Base-by-base conservation (phyloP, 2,888 invertebrate genomes). In the Drosophila atripex region DNA sequence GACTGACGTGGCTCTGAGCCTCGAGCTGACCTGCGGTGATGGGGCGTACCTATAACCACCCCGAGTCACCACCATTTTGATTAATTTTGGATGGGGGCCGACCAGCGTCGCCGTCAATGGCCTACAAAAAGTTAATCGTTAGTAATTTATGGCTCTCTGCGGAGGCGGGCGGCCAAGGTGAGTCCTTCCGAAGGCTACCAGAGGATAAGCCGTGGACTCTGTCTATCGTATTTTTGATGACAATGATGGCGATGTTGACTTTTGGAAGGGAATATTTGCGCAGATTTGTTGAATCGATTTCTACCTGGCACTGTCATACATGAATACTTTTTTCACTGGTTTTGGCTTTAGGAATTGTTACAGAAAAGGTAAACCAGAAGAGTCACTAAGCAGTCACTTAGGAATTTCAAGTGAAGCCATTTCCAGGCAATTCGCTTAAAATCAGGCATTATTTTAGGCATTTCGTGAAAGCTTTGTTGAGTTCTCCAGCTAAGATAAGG, bases 91-190 rank as follows among this genome's bases (percentile, higher is more conserved):
- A 43, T 30, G 63, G 64, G 65, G 65, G 46, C 25, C 21, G 39
- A 18, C 53, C 75, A 76, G 53, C 46, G 52, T 45, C 55, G 58
- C 47, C 51, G 68, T 66, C 64, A 53, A 54, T 61, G 57, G 63
- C 59, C 54, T 46, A 76, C 76, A 79, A 76, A 87, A 80, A 86
- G 86, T 86, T 86, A 88, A 86, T 86, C 85, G 84, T 66, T 78
- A 73, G 79, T 88, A 80, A 86, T 86, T 88, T 86, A 86, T 86
- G 83, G 70, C 64, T 66, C 74, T 80, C 61, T 39, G 35, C 32
- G 66, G 60, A 74, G 71, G 52, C 30, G 55, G 41, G 25, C 41
- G 1, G 39, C 30, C n/a, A 49, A 65, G 51, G 66, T 69, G 12
- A 59, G 46, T 41, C 56, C 11, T 14, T 12, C 23, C n/a, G n/a